Evolutionary conservation across 2,888 invertebrate species (phyloP).

Genomic region (Caenorhabditis sp.): DNA sequence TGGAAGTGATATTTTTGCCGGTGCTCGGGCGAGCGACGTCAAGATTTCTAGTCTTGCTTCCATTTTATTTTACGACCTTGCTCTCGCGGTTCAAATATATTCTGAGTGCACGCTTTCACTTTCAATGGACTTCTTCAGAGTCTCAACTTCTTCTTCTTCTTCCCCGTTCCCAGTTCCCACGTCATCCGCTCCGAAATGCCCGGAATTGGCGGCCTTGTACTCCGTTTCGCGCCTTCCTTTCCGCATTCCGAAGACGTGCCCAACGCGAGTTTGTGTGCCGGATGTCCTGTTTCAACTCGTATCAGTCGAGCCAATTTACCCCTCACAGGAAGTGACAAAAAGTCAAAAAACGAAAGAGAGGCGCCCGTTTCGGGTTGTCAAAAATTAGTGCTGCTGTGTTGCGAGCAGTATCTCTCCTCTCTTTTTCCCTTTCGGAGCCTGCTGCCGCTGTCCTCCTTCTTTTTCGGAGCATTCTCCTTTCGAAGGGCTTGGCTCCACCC

Average conservation of each 20-base stretch:
- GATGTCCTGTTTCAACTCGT: conserved; percentile 41
- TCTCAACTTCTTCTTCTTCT: no score
- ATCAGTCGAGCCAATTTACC: conserved; percentile 54
- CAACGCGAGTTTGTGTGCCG: conserved; percentile 29
- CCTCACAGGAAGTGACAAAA: conserved; percentile 24
- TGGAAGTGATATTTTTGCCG: conserved; percentile 21
- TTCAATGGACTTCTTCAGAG: no score
- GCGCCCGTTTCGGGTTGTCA: conserved; percentile 30
- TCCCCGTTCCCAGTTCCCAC: no score
- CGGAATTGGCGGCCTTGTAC: no score
- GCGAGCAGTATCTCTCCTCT: conserved; percentile 23
- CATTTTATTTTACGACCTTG: background rate
- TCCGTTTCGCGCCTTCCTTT: background rate
- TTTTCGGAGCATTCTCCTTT: background rate
- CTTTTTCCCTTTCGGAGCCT: conserved; percentile 19
- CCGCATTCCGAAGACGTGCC: conserved; percentile 27
- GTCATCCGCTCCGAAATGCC: background rate
- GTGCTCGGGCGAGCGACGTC: background rate
- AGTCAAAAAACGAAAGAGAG: conserved; percentile 43
- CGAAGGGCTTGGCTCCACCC: conserved; percentile 37
- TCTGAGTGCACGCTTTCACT: background rate
- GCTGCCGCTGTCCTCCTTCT: conserved; percentile 1
- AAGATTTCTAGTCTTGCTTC: background rate
- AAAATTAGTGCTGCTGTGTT: conserved; percentile 50
- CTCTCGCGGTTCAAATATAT: no score